Base-by-base conservation (phyloP, 1,140 invertebrate species). In the Physella acuta region DNA sequence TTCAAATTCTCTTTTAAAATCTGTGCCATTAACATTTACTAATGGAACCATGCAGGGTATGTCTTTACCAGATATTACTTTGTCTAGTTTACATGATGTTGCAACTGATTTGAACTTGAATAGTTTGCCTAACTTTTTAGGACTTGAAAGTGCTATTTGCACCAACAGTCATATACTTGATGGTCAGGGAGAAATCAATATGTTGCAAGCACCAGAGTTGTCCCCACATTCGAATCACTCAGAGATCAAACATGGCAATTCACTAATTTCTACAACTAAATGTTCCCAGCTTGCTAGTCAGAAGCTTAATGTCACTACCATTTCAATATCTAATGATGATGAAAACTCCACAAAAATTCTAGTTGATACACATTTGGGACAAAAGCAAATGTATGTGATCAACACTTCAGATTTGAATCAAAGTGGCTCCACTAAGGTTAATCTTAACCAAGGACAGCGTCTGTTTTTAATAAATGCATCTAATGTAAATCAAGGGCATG, bases 241-340 rank as follows among this genome's bases (percentile, higher is more conserved):
- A 64, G 26, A 37, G 26, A 33, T 28, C 26, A 64, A 33, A 17
- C 16, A 1, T 26, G 62, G 31, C 20, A 52, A 28, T n/a, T n/a
- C n/a, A n/a, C n/a, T n/a, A n/a, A n/a, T n/a, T n/a, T n/a, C n/a
- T n/a, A n/a, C n/a, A n/a, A n/a, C n/a, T n/a, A n/a, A n/a, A n/a
- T n/a, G n/a, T n/a, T n/a, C n/a, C n/a, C 44, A 20, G 20, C 8
- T n/a, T 28, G 16, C 44, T 52, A 20, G 37, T 55, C 51, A 67
- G 36, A 49, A 49, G 30, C 2, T 68, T 30, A 68, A 28, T 60
- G 55, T 68, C n/a, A 68, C 66, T 49, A 68, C 66, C 2, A 68
- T 68, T 30, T 68, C 66, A 53, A 68, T 68, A 26, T 68, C 56
- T 0, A 68, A 68, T 33, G 56, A 68, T 59, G 66, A 68, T 16